Evolutionary conservation across 2,797 vertebrate species (phyloP), one percentile per base, ranked within the genome.

Genomic region (Furcifer pardalis): DNA sequence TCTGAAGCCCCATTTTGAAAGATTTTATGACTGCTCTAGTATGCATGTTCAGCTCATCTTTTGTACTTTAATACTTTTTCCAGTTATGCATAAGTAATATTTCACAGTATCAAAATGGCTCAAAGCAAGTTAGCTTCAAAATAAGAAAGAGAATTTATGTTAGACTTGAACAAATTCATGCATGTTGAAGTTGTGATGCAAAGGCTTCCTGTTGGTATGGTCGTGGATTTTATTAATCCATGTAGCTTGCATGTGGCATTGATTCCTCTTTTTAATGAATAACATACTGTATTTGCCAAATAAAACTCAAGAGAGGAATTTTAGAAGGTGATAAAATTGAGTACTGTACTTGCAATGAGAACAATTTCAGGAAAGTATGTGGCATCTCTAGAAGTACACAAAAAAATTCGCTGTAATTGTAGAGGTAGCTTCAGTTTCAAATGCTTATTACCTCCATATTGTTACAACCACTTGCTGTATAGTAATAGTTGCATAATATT

Each of bases 231-330:
- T 89, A 90, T 80, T 74, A 84, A 84, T 69, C 84, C 87, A 78
- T 1, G 1, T 46, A 81, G 82, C 65, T 92, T 89, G 80, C 87
- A 94, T 91, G 88, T 94, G 92, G 90, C 88, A 94, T 84, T 72
- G 82, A 79, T 95, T 94, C 90, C 65, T 71, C 35, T 81, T 87
- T 88, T 71, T 95, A 95, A 95, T 96, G 93, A 94, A 91, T 86
- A 92, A 90, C 94, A 94, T 74, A n/a, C n/a, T n/a, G n/a, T n/a
- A 84, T 93, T 94, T 90, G 87, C 82, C 89, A 94, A n/a, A 92
- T 94, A 91, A 93, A 95, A 89, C 77, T 13, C 77, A 91, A 86
- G 90, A 91, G 92, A 95, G 91, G 83, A 92, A 93, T 90, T 87
- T 88, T 81, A 92, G 21, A 56, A 44, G 66, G 88, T 89, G 87